Evolutionary conservation across 2,797 vertebrate species (phyloP), one percentile per base, ranked within the genome.

Genomic region (Triplophysa yarkandensis): DNA sequence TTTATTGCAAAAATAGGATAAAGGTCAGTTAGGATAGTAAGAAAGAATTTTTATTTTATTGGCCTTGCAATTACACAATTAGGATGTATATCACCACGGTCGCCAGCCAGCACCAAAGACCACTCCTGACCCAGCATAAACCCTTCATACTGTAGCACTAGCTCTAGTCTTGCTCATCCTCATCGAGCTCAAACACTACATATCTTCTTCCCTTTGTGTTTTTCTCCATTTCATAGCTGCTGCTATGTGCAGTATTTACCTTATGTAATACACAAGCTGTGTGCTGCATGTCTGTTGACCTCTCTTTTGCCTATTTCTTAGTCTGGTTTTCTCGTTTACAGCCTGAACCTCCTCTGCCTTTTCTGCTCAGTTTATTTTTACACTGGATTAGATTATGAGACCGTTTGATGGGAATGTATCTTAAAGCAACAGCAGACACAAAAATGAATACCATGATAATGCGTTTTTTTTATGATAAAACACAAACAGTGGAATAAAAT

Each of bases 251-350:
- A 13, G 41, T 23, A 48, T 60, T 61, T 68, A 8, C 13, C 43
- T 75, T 75, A 75, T 13, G n/a, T 68, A 75, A 75, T 60, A n/a
- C n/a, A 30, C 54, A 67, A 60, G 68, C 64, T 68, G 64, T 60
- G 48, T 55, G 34, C 43, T 48, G 30, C 72, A 48, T 61, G 55
- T 75, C 55, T 60, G 23, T 75, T 75, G 73, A 75, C 73, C 73
- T 68, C 54, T 50, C 54, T 41, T 75, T 75, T 50, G 72, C 63
- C 63, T 67, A 34, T 74, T 48, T 66, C 62, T 74, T 66, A 60
- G 48, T 75, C 64, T 44, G 60, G 72, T 67, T 67, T 7, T 68
- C 54, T 67, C 17, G 6, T 44, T 64, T 54, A 73, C 70, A 41
- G 61, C 61, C 50, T 73, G 6, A 36, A 1, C 32, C 36, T 54